These are phyloP conservation scores for Hemicrepidius hirtus DNA, from an alignment of 2,888 invertebrate genomes.

Conservation along the genomic window DNA sequence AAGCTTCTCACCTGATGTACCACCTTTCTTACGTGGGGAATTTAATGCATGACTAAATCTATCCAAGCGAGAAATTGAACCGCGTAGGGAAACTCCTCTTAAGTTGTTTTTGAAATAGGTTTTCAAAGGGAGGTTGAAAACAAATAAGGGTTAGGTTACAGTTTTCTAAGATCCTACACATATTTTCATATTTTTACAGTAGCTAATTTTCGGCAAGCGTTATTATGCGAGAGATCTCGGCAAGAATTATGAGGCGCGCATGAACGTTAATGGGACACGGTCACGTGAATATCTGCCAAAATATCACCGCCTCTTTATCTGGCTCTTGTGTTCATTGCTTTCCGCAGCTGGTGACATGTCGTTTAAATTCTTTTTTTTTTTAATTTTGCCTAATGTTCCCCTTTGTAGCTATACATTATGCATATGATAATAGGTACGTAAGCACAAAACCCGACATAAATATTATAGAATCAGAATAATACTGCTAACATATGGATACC, in stretches of 20 bases:
- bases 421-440: neutral
- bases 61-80: conserved; percentile 21
- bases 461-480: too few species aligned
- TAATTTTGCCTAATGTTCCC: conserved; percentile 7
- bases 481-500: too few species aligned
- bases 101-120: conserved; percentile 6
- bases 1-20: neutral
- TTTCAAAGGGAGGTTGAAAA: conserved; percentile 4
- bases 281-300: conserved; percentile 56
- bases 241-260: conserved; percentile 53
- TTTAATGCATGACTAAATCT: neutral
- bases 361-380: conserved; percentile 46
- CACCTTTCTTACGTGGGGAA: neutral
- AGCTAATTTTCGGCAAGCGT: conserved; percentile 36
- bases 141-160: conserved; percentile 4
- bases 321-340: conserved; percentile 48
- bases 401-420: too few species aligned
- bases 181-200: conserved; percentile 35
- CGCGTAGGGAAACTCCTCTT: neutral
- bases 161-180: conserved; percentile 2
- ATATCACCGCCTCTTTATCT: conserved; percentile 55
- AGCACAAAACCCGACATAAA: too few species aligned
- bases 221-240: conserved; percentile 34
- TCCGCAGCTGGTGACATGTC: conserved; percentile 47
- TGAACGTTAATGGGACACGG: conserved; percentile 55